Base-by-base conservation (phyloP, 2,797 vertebrate species). In the Semaprochilodus insignis region DNA sequence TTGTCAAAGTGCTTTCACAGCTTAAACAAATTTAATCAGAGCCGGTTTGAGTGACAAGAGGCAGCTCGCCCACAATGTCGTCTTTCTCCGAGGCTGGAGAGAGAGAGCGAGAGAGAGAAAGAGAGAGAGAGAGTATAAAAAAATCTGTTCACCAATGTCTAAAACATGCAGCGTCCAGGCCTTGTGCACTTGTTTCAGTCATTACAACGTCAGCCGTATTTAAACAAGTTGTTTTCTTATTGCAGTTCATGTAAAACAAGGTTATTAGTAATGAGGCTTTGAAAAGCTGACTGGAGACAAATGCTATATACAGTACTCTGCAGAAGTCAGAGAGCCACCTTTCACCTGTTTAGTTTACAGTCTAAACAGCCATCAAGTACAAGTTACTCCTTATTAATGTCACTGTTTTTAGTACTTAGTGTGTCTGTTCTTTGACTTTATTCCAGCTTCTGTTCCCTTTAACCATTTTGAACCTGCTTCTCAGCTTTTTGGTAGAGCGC, bases 1-100 rank as follows among this genome's bases (percentile, higher is more conserved):
- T 89, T 88, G 85, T 84, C 85, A 91, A 91, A 91, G 90, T 93
- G 92, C 92, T 93, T 93, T 93, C 87, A 92, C 92, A 93, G 92
- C 91, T 93, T 93, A 92, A 94, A 94, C 91, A 92, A 87, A 93
- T 93, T 92, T 90, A 92, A 92, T 93, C 88, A 89, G 91, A 92
- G 88, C 17, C 82, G 83, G 70, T 90, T 85, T 93, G 91, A 94
- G 83, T 93, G 93, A 94, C 93, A 92, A 91, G 86, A 89, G 86
- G 82, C 87, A 85, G 80, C 89, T 91, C 91, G 88, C 91, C 91
- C 91, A 93, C 92, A 93, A 57, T 66, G 62, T 44, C 75, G 8
- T 10, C 51, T 78, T 69, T 25, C 17, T 25, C 11, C 16, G 2
- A 25, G 1, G 14, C 10, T 36, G 23, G 14, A 27, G 17, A 40